Percentiles rank a stretch among this genome's conserved stretches.
Conservation (phyloP, 30 jellyfish, hydroid and myxozoan species). For the Aurelia aurita region DNA sequence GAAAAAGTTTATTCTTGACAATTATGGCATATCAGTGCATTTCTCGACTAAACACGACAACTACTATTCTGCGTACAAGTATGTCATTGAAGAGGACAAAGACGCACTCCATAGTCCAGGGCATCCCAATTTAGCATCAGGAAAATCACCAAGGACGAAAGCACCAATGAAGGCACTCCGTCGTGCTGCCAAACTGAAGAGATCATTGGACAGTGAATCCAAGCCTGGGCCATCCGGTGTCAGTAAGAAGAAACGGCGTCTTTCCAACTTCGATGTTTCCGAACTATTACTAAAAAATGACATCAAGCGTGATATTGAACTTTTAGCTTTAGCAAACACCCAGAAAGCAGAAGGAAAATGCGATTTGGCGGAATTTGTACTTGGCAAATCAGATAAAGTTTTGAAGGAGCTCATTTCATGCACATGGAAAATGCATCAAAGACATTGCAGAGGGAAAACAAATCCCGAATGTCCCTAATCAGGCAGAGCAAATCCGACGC, state of each 20-base stretch:
- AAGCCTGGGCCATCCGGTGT: background rate
- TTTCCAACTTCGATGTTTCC: no score
- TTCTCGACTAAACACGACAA: constrained; percentile 31
- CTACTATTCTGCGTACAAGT: no score
- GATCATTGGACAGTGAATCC: constrained; percentile 4
- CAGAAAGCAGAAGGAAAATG: no score
- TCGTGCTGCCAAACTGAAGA: background rate
- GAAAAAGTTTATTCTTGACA: background rate
- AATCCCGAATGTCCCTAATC: constrained; percentile 5
- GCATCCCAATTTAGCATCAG: constrained; percentile 48
- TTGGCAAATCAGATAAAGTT: background rate
- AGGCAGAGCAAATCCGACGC: background rate
- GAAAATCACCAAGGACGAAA: constrained; percentile 58
- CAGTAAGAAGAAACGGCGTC: constrained; percentile 15
- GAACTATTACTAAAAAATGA: no score
- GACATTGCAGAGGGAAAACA: constrained; percentile 8
- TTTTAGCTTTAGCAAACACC: no score
- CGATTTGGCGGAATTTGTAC: no score
- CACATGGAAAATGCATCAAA: constrained; percentile 46
- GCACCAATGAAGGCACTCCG: constrained; percentile 25
- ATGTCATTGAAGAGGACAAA: constrained; percentile 19
- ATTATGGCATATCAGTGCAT: constrained; percentile 8
- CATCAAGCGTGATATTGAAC: no score
- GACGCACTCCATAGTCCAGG: constrained; percentile 20
- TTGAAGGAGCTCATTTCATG: constrained; percentile 13